Evolutionary conservation across 2,888 invertebrate species (phyloP).

Genomic region (Drosophila prolongata): DNA sequence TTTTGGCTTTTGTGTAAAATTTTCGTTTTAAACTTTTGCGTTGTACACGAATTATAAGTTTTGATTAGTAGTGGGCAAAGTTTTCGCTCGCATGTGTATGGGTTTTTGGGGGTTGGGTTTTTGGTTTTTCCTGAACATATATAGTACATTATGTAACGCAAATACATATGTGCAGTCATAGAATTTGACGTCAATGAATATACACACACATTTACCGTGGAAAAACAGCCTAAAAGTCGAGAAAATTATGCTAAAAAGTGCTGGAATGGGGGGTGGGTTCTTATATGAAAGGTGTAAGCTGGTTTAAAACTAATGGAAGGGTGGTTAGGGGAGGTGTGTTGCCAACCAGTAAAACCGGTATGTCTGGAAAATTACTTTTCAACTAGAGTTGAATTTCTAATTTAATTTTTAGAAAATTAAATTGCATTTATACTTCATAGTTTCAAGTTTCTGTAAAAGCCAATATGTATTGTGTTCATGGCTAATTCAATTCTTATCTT

Average conservation of each 20-base stretch:
- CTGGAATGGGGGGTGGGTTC: constrained; percentile 12
- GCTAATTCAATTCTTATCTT: too few relatives aligned
- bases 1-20: constrained; percentile 79
- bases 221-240: constrained; percentile 47
- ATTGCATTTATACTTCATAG: neutral
- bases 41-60: constrained; percentile 80
- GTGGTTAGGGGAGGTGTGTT: constrained; percentile 10
- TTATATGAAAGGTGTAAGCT: constrained; percentile 35
- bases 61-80: constrained; percentile 80
- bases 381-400: constrained; percentile 10
- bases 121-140: constrained; percentile 17
- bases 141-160: constrained; percentile 30
- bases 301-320: constrained; percentile 38
- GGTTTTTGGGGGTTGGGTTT: constrained; percentile 26
- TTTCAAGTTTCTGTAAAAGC: neutral
- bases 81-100: constrained; percentile 55
- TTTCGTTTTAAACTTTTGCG: constrained; percentile 78
- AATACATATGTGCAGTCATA: constrained; percentile 59
- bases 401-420: constrained; percentile 2
- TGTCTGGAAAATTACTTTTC: constrained; percentile 25
- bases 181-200: constrained; percentile 61
- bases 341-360: constrained; percentile 27
- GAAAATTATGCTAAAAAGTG: constrained; percentile 41
- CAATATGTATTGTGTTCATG: neutral
- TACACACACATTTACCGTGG: constrained; percentile 16